Evolutionary conservation across 2,797 vertebrate species (phyloP).

Genomic region (Aselliscus stoliczkanus): DNA sequence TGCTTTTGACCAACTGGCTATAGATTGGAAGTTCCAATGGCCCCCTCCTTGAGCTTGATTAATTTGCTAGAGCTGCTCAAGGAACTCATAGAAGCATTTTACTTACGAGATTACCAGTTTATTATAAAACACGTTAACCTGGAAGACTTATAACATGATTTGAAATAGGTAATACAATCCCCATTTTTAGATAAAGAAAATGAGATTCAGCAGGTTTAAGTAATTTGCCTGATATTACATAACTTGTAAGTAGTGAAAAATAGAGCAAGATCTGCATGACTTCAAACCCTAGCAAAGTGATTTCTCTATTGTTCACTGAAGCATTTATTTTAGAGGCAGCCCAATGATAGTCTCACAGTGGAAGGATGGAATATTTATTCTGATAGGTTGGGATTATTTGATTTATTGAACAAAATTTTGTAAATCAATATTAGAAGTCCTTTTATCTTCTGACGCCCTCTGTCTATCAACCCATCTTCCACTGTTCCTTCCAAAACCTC

Average conservation of each 20-base stretch:
- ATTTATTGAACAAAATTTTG: background rate
- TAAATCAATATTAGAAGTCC: background rate
- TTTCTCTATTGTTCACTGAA: background rate
- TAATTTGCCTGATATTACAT: background rate
- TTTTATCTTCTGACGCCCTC: background rate
- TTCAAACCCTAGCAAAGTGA: background rate
- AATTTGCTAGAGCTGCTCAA: background rate
- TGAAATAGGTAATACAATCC: background rate
- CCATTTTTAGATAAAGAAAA: background rate
- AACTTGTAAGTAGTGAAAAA: background rate
- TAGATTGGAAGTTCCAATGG: background rate
- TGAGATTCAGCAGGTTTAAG: background rate
- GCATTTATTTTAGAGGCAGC: background rate
- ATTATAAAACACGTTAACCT: background rate
- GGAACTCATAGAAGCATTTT: background rate
- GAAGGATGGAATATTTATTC: background rate
- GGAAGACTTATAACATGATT: background rate
- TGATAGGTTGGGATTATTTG: background rate
- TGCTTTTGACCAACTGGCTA: background rate
- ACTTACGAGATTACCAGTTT: background rate
- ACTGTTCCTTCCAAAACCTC: background rate
- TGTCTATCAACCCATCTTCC: background rate
- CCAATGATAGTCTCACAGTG: background rate
- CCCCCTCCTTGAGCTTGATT: background rate
- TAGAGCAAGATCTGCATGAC: background rate